Evolutionary conservation across 2,888 invertebrate species (phyloP).

Genomic region (Stenodera caucasica): DNA sequence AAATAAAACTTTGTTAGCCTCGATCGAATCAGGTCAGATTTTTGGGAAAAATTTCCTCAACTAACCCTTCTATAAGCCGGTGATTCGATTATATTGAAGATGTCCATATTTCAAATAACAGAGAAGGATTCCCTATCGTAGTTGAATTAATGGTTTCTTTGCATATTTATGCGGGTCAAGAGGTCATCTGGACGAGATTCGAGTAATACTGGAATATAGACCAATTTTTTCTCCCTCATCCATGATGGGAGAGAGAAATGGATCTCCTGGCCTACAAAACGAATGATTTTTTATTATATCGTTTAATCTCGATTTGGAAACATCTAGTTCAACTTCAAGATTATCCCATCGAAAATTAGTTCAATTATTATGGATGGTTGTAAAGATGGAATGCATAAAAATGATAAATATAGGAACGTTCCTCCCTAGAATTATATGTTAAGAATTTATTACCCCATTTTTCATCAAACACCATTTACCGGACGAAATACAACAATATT

Average conservation of each 20-base stretch:
- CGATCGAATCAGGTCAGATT: too few species aligned
- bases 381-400: background rate
- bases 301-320: background rate
- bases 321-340: too few species aligned
- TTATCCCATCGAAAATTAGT: too few species aligned
- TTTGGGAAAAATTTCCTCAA: too few species aligned
- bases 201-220: background rate
- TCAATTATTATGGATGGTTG: background rate
- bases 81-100: too few species aligned
- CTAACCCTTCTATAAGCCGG: too few species aligned
- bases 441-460: conserved; percentile 4
- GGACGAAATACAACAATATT: background rate
- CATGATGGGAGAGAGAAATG: too few species aligned
- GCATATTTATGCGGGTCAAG: background rate
- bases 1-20: too few species aligned
- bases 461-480: background rate
- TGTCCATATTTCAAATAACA: too few species aligned
- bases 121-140: too few species aligned
- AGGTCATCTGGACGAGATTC: conserved; percentile 8
- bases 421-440: background rate
- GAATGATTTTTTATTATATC: background rate
- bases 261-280: background rate
- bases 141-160: conserved; percentile 1
- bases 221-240: background rate
- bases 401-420: background rate